Base-by-base conservation (phyloP, 2,797 vertebrate species). In the Philypnodon macrostomus region DNA sequence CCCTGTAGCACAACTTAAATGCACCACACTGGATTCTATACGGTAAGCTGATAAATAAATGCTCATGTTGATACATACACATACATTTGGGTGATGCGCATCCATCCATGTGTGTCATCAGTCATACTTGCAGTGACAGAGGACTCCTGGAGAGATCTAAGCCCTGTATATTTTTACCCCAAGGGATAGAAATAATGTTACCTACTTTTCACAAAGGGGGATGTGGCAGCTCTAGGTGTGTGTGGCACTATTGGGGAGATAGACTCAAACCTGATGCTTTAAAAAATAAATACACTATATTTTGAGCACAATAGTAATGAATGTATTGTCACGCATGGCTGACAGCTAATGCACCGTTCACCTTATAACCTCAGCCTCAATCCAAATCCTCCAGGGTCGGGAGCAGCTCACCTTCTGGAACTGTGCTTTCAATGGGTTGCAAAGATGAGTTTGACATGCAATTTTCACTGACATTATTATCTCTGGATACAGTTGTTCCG, bases 131-230 rank as follows among this genome's bases (percentile, higher is more conserved):
- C 66, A 44, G 63, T 67, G 55, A 61, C 37, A 16, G 48, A 69
- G 63, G 45, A 36, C 31, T 70, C 27, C 45, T 47, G 44, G 21
- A 52, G 63, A 75, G 52, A 67, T 58, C 38, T 75, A 47, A 44
- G 72, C 83, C 42, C 39, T 33, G 40, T 18, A 26, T n/a, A 17
- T 38, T 47, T 50, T 44, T 38, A 58, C 69, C 75, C 70, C 57
- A 18, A 53, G 72, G 70, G 63, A 66, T 36, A 47, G 56, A 80
- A 63, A 78, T 75, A 63, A 84, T 40, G 59, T 81, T 85, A 79
- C 75, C 79, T 75, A 82, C 70, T 70, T 80, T 82, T 49, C 18
- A 61, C 64, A 63, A 64, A 33, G 12, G 40, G 23, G 42, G 40
- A 29, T 11, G 17, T 16, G 23, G 13, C 24, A 18, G 3, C 8